These are phyloP conservation scores for Agelas oroides DNA, from an alignment of 37 sponge, comb jelly and placozoan species.

Conservation along the genomic window DNA sequence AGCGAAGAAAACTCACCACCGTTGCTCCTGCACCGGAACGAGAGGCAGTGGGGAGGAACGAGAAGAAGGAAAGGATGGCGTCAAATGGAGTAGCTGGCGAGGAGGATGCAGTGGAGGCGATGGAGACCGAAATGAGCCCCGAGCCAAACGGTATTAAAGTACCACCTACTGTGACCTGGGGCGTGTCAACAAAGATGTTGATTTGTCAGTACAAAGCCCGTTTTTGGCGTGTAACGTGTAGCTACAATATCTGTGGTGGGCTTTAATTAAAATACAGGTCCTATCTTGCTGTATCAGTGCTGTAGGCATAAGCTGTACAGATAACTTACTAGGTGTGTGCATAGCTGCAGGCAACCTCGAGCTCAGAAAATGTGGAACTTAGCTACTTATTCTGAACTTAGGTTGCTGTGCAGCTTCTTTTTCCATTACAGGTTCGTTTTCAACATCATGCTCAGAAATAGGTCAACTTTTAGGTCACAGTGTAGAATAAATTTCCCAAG, in stretches of 20 bases:
- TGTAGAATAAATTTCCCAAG: no score
- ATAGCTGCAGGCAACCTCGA: no score
- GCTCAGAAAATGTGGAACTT: no score
- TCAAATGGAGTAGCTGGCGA: background rate
- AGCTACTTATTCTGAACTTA: no score
- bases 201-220: background rate
- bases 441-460: no score
- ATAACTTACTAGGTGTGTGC: no score
- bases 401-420: no score
- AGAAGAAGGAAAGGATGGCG: background rate
- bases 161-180: background rate
- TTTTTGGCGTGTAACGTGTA: no score
- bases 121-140: constrained; percentile 64
- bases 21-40: background rate
- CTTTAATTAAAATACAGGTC: constrained; percentile 10
- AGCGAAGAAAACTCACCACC: no score
- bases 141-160: constrained; percentile 9
- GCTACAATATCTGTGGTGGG: constrained; percentile 24
- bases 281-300: no score
- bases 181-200: background rate
- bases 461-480: no score
- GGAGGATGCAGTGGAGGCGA: constrained; percentile 24
- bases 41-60: background rate
- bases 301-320: background rate
- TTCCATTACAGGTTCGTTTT: no score